Evolutionary conservation across 2,888 invertebrate genomes (phyloP), one percentile per base, ranked within the genome.

Genomic region (Parnassius apollo): DNA sequence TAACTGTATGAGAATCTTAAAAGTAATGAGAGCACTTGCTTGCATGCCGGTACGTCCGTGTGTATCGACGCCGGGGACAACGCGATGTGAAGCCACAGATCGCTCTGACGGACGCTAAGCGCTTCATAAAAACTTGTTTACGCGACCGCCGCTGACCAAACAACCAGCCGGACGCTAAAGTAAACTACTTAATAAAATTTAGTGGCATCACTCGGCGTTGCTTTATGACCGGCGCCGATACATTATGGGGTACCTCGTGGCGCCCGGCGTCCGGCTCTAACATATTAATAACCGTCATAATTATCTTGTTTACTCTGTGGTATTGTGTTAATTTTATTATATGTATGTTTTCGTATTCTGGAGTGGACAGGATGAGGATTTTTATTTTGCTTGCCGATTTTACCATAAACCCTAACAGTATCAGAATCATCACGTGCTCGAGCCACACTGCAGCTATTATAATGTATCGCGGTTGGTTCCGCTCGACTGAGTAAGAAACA

Each of bases 181-280:
- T 49, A 49, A 49, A 49, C 49, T 49, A n/a, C 49, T 49, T 49
- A 49, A 49, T 49, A 49, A 49, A 49, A 49, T 49, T n/a, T 49
- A 49, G 13, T 49, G 49, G 49, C 49, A 13, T 49, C 49, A 49
- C 18, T 49, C 49, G 18, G 12, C 49, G 13, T 9, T 13, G 13
- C 13, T 49, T 49, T 13, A 49, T 13, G 13, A 9, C 49, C 49
- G 49, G 49, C 49, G 49, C 49, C 49, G 49, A 49, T 13, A n/a
- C 49, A 49, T 49, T n/a, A 13, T 49, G 8, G 13, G 13, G 18
- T 13, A 13, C n/a, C 13, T 18, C 49, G 0, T 13, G 49, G 49
- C 49, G 49, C 49, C 49, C 49, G 49, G 8, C 18, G 13, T 8
- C 7, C 7, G 13, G 7, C 7, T 9, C 49, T 49, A 13, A n/a